Percentiles rank a stretch among this genome's conserved stretches.
phyloP scores from a whole-genome alignment of 2,888 invertebrate species.

The Resseliella maxima region DNA sequence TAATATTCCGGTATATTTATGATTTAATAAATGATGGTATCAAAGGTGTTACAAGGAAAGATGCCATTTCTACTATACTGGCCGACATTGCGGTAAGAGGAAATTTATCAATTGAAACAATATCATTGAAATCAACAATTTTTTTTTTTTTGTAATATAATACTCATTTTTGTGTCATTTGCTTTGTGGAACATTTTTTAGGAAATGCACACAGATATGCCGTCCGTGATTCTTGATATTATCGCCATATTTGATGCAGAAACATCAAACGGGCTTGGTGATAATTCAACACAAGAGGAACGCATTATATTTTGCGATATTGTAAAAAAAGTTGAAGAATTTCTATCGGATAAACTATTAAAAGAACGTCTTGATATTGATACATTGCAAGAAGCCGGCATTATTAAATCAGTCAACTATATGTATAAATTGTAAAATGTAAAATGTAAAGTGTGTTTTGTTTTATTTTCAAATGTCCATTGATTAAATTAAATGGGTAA shows the following conservation, averaged over 20 bases:
- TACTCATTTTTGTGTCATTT: constrained; percentile 57
- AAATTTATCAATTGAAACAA: too few species aligned
- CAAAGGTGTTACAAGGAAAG: constrained; percentile 81
- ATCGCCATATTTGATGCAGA: constrained; percentile 87
- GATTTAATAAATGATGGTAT: constrained; percentile 84
- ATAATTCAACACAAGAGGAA: constrained; percentile 71
- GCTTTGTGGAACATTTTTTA: constrained; percentile 65
- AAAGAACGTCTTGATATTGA: constrained; percentile 95
- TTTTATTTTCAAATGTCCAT: too few species aligned
- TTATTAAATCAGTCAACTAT: too few species aligned
- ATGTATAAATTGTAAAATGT: too few species aligned
- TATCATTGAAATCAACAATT: too few species aligned
- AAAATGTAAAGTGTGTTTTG: too few species aligned
- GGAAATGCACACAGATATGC: constrained; percentile 81
- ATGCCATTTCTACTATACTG: constrained; percentile 78
- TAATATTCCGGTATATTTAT: constrained; percentile 80
- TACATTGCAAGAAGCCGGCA: constrained; percentile 90
- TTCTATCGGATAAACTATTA: constrained; percentile 85
- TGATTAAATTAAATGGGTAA: too few species aligned
- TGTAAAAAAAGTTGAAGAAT: constrained; percentile 83
- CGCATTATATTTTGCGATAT: constrained; percentile 81
- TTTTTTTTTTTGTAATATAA: too few species aligned
- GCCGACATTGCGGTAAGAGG: constrained; percentile 84
- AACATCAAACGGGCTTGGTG: constrained; percentile 68
- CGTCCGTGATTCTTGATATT: constrained; percentile 86